phyloP scores from a whole-genome alignment of 1,140 invertebrate species.

The Pygmarrhopalites habei region DNA sequence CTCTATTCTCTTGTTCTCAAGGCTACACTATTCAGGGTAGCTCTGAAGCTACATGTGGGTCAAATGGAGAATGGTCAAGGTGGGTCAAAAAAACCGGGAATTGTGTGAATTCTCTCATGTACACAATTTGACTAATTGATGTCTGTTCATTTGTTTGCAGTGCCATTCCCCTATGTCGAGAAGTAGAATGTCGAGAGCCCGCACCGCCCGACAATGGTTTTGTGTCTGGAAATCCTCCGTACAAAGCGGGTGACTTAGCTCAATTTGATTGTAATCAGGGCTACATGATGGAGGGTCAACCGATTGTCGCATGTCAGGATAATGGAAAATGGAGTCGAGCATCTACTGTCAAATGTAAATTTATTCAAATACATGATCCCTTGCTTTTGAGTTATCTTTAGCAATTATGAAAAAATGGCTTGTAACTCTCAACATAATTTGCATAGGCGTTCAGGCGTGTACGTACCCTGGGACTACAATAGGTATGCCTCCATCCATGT shows the following conservation, averaged over 20 bases:
- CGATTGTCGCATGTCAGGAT: constrained; percentile 77
- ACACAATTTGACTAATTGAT: not conserved
- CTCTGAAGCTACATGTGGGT: constrained; percentile 61
- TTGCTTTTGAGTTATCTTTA: not conserved
- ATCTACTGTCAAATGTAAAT: constrained; percentile 63
- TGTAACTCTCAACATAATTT: constrained; percentile 2
- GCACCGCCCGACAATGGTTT: constrained; percentile 65
- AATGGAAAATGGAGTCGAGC: constrained; percentile 77
- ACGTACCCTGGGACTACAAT: constrained; percentile 77
- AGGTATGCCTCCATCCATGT: no score
- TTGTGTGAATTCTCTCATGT: not conserved
- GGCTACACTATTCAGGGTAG: constrained; percentile 70
- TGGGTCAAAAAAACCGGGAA: no score
- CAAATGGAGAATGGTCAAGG: constrained; percentile 71
- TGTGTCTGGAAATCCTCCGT: constrained; percentile 61
- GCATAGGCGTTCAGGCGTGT: constrained; percentile 65
- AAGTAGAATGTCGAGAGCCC: constrained; percentile 66
- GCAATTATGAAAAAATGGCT: not conserved
- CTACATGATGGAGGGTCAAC: constrained; percentile 77
- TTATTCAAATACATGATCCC: not conserved
- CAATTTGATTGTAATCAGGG: constrained; percentile 79
- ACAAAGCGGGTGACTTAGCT: constrained; percentile 71
- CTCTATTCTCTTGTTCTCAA: constrained; percentile 67
- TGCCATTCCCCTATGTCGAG: constrained; percentile 45
- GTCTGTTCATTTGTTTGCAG: not conserved